phyloP scores from a whole-genome alignment of 2,113 vertebrate species.

The Passer montanus region DNA sequence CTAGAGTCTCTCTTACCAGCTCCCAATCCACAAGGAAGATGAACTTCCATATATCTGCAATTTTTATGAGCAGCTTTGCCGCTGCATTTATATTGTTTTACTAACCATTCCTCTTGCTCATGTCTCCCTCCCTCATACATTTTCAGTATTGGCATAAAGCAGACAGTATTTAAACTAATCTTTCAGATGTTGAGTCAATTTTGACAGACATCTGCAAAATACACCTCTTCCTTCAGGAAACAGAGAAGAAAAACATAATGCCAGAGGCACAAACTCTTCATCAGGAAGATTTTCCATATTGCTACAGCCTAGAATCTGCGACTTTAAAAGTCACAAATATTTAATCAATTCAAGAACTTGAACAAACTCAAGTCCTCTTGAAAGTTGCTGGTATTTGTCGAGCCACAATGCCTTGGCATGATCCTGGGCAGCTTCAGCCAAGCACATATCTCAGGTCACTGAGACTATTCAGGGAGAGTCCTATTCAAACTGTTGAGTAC shows the following conservation, averaged over 20 bases:
- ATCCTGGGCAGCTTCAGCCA: neutral
- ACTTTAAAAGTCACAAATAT: neutral
- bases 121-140: neutral
- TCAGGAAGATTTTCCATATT: neutral
- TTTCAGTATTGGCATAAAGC: neutral
- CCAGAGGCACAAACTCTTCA: neutral
- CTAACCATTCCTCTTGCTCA: neutral
- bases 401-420: neutral
- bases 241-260: neutral
- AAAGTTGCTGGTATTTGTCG: neutral
- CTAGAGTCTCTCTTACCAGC: neutral
- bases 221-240: neutral
- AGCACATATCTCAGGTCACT: neutral
- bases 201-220: neutral
- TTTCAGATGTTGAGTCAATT: neutral
- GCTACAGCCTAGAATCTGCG: neutral
- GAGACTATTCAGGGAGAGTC: neutral
- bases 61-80: neutral
- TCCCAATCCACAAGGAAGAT: accelerated
- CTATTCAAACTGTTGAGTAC: neutral
- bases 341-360: neutral
- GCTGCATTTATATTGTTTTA: neutral
- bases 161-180: neutral
- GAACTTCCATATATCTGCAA: neutral
- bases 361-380: neutral